Evolutionary conservation across 2,797 vertebrate genomes (phyloP), one percentile per base, ranked within the genome.

Genomic region (Lophotriccus pileatus): DNA sequence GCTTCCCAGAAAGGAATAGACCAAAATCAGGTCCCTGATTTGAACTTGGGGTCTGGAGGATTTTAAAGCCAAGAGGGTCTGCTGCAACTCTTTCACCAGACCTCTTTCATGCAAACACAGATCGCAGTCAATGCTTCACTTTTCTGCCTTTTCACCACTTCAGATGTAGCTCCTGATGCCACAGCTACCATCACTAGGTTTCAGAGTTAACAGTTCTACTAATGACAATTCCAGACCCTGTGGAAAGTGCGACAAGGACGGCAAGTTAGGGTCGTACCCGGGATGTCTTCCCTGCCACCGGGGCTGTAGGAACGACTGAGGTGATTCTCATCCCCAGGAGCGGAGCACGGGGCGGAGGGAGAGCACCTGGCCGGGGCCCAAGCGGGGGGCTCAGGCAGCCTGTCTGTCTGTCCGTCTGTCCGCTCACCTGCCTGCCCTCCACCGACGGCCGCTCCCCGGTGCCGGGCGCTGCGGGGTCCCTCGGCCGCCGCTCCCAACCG

Each of bases 281-380:
- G 41, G 17, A 19, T 6, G 0, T 1, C 28, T 6, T 7, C 24
- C 13, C 9, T 0, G 14, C 24, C 18, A 3, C 10, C 4, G 24
- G 13, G 9, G 16, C 46, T 78, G 20, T 39, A 0, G 74, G 27
- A 10, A 7, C 14, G 3, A 36, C 81, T 30, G 81, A 78, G 53
- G 77, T 6, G 80, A 66, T 67, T 9, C 23, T 4, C 25, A 0
- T 4, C 36, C 43, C 58, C 36, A 50, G 50, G 20, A 21, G 9
- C 10, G 9, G 39, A 21, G 46, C 39, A 5, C 12, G 43, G 44
- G 22, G 7, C 13, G 13, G 20, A 32, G 19, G 36, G 13, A 10
- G 30, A 24, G 27, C 36, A 36, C 41, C 47, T 3, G 55, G 15
- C 37, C 19, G 10, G 44, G 32, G 2, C 3, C 37, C 18, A 43